Evolutionary conservation across 2,797 vertebrate species (phyloP).

Genomic region (Parambassis ranga): DNA sequence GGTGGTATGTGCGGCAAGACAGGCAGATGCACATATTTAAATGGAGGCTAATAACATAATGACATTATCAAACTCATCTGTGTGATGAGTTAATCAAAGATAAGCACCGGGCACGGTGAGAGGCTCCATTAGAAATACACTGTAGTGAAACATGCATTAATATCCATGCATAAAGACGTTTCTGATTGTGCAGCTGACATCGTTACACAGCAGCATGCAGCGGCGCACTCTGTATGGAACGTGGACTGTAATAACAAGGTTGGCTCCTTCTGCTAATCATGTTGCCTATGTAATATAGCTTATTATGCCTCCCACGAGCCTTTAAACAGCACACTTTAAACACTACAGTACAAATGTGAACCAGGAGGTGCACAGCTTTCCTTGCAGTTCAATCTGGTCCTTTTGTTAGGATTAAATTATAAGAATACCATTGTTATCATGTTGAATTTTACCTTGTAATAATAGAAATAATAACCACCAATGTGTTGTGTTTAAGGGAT

Average conservation of each 20-base stretch:
- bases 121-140: conserved; percentile 47
- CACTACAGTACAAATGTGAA: not conserved
- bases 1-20: conserved; percentile 51
- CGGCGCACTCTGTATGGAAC: conserved; percentile 30
- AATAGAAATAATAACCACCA: too few relatives aligned
- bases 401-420: too few relatives aligned
- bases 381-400: accelerated
- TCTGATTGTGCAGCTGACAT: conserved; percentile 38
- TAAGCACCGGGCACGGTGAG: conserved; percentile 49
- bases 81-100: conserved; percentile 66
- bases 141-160: conserved; percentile 60
- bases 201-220: conserved; percentile 58
- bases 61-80: conserved; percentile 65
- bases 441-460: too few relatives aligned
- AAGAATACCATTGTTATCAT: too few relatives aligned
- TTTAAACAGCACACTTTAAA: conserved; percentile 10
- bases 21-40: conserved; percentile 62
- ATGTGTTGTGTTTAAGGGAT: too few relatives aligned
- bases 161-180: conserved; percentile 59
- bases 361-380: not conserved
- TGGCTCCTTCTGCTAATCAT: conserved; percentile 29
- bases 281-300: conserved; percentile 11
- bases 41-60: conserved; percentile 61
- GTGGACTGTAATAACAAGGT: conserved; percentile 21
- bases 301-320: conserved; percentile 27